Evolutionary conservation across 64 coral and sea anemone genomes (phyloP).

Genomic region (Cladopsammia gracilis): DNA sequence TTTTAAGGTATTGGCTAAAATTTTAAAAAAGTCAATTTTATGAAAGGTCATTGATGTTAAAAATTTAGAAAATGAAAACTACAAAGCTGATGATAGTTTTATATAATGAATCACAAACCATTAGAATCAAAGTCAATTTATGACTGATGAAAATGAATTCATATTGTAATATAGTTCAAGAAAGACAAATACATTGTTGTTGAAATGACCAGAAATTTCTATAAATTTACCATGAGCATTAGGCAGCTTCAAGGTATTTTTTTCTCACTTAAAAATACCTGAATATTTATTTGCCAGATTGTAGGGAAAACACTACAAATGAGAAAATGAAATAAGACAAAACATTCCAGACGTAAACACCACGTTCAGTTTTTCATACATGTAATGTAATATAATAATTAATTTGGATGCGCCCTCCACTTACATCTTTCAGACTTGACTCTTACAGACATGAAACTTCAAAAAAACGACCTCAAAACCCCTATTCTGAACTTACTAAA

Average conservation of each 20-base stretch:
- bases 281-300: background rate
- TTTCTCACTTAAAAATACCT: too few relatives aligned
- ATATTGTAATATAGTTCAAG: too few relatives aligned
- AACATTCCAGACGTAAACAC: background rate
- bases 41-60: background rate
- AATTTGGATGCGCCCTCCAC: too few relatives aligned
- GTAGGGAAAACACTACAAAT: background rate
- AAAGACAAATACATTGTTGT: too few relatives aligned
- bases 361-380: background rate
- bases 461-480: background rate
- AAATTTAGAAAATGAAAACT: background rate
- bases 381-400: too few relatives aligned
- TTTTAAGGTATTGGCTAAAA: background rate
- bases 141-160: slow-evolving; percentile 2
- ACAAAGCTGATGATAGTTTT: background rate
- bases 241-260: too few relatives aligned
- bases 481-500: background rate
- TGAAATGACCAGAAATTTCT: too few relatives aligned
- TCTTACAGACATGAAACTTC: background rate
- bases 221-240: too few relatives aligned
- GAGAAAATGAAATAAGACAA: background rate
- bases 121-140: background rate
- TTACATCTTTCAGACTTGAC: too few relatives aligned
- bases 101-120: too few relatives aligned
- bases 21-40: background rate